Percentiles rank a stretch among this genome's conserved stretches.
phyloP scores from a whole-genome alignment of 2,797 vertebrate genomes.

The Coluber constrictor region DNA sequence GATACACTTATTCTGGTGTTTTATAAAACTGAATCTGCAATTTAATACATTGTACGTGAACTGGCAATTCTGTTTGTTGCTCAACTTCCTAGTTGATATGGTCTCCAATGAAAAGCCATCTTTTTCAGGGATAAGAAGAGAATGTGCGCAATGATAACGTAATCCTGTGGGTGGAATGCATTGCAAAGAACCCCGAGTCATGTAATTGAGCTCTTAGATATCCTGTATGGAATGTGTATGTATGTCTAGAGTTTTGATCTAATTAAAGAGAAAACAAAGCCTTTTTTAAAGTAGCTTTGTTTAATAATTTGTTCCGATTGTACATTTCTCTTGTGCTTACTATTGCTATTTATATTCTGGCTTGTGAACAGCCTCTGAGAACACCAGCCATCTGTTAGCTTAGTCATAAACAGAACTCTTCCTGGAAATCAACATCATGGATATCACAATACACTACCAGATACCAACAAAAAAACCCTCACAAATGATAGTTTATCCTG shows the following conservation, averaged over 20 bases:
- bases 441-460: conserved; percentile 23
- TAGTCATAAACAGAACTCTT: conserved; percentile 44
- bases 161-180: background rate
- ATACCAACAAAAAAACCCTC: background rate
- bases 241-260: conserved; percentile 5
- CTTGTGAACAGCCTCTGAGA: conserved; percentile 46
- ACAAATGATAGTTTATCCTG: background rate
- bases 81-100: background rate
- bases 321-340: conserved; percentile 44
- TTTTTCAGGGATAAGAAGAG: background rate
- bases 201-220: background rate
- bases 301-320: conserved; percentile 46
- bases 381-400: conserved; percentile 57
- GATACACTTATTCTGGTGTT: background rate
- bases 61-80: background rate
- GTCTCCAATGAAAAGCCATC: background rate
- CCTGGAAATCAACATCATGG: conserved; percentile 36
- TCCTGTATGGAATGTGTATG: background rate
- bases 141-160: background rate
- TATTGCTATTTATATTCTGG: conserved; percentile 56
- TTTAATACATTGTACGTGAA: background rate
- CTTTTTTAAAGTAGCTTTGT: conserved; percentile 32
- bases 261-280: conserved; percentile 21
- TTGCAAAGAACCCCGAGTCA: too few species aligned
- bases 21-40: background rate